Evolutionary conservation across 1,140 invertebrate genomes (phyloP), one percentile per base, ranked within the genome.

Genomic region (Cecropterus lyciades): DNA sequence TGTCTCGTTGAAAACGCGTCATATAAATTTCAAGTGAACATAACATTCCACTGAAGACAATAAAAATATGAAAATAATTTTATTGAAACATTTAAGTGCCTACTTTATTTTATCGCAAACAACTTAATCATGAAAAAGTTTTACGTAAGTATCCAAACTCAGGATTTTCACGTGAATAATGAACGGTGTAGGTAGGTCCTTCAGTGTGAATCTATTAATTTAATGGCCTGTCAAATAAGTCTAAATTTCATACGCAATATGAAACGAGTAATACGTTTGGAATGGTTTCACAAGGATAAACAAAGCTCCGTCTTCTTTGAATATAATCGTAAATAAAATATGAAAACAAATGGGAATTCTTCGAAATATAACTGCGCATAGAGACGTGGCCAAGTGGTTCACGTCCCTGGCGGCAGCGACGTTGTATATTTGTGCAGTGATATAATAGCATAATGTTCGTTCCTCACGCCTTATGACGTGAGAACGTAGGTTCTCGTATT

Each of bases 271-370:
- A 52, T 3, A 30, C 27, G 24, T 7, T 7, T 27, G 3, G 0
- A 33, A 48, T 14, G 14, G 14, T 14, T 14, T 48, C 20, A 49
- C 3, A 42, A n/a, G 15, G 27, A 5, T 37, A 11, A 60, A 60
- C 6, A 33, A 14, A 43, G 16, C 17, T 11, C 37, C 37, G 40
- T 56, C 2, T 43, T 56, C 53, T 51, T 51, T 49, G 27, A 67
- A 67, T 37, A 57, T 43, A 20, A n/a, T 56, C 48, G 60, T 65
- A 67, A 71, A 71, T 71, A 71, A 71, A 60, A 65, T 65, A 65
- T 64, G 69, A 71, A 71, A 64, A 71, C 55, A 71, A 71, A 67
- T 65, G 64, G 42, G 42, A 67, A 65, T 67, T 57, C 45, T 57
- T 48, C 53, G n/a, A 51, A 51, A 53, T 57, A 46, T 46, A 40